Evolutionary conservation across 2,888 invertebrate genomes (phyloP), one percentile per base, ranked within the genome.

Genomic region (Coremacera marginata): DNA sequence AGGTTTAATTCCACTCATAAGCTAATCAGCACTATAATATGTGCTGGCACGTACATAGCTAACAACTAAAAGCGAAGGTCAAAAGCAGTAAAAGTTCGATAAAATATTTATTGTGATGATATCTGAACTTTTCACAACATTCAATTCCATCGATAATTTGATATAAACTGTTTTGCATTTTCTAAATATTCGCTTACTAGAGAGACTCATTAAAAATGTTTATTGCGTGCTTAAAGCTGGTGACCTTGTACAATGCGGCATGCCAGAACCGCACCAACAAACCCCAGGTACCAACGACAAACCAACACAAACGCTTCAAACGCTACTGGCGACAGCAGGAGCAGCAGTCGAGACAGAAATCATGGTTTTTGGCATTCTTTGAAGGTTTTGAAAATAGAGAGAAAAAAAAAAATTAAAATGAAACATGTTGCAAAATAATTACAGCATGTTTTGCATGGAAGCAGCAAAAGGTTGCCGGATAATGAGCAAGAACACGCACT

Each of bases 161-260:
- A 67, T 14, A n/a, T 67, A n/a, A 16, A 62, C 31, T 65, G 67
- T 25, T 67, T 67, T 67, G 67, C 49, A 63, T 63, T 63, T 63
- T 31, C 27, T 3, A 9, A 63, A 63, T 63, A 34, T 63, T n/a
- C 63, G 63, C 62, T 62, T n/a, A 34, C 60, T 63, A 27, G 34
- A 63, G 63, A 34, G 11, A 63, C 34, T 63, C 63, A 34, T 34
- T 63, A 34, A 34, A 63, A 63, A 34, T 34, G 63, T 44, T 44
- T 44, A 44, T 63, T 63, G 63, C 63, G 63, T 63, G 63, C 34
- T 34, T 34, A 31, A 22, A 8, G 11, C 1, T 4, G 27, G 16
- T 31, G 34, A 34, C 63, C 63, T 11, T 63, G 63, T 16, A n/a
- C 27, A n/a, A 63, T 34, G 63, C 63, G 34, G n/a, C 63, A 34